These are phyloP conservation scores for Nowickia ferox DNA, from an alignment of 2,888 invertebrate genomes.

Conservation along the genomic window DNA sequence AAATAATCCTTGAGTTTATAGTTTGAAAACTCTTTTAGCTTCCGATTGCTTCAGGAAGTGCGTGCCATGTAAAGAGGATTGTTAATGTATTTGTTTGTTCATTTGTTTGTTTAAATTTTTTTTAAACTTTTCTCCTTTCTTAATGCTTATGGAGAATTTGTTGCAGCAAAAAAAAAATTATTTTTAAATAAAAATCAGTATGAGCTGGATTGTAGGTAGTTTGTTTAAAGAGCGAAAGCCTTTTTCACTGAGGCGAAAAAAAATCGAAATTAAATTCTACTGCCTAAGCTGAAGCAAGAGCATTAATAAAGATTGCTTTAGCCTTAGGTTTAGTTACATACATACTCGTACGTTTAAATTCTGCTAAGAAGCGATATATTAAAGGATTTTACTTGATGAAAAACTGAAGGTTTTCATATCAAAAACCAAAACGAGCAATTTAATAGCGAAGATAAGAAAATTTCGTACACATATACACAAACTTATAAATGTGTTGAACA, in stretches of 20 bases:
- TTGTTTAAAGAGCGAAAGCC: slow-evolving; percentile 4
- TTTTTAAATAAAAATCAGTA: slow-evolving; percentile 19
- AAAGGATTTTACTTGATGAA: too few relatives aligned
- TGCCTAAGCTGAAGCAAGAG: not conserved
- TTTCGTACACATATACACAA: too few relatives aligned
- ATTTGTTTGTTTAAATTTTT: slow-evolving; percentile 32
- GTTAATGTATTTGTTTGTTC: slow-evolving; percentile 66
- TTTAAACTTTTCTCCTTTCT: not conserved
- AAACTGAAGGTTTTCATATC: too few relatives aligned
- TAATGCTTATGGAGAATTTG: slow-evolving; percentile 19
- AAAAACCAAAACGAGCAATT: too few relatives aligned
- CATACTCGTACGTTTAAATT: too few relatives aligned
- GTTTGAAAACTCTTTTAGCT: slow-evolving; percentile 65
- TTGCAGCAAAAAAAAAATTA: not conserved
- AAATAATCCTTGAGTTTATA: slow-evolving; percentile 73
- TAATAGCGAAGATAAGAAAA: too few relatives aligned
- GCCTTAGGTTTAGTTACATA: not conserved
- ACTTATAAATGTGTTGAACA: too few relatives aligned
- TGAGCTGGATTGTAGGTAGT: slow-evolving; percentile 3
- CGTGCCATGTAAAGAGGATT: slow-evolving; percentile 65
- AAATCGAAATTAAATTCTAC: not conserved
- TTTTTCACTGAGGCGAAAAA: not conserved
- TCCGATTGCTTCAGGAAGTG: slow-evolving; percentile 68
- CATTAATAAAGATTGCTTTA: not conserved
- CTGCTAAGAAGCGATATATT: too few relatives aligned